These are phyloP conservation scores for Talpa occidentalis DNA, from an alignment of 2,113 vertebrate species.

Conservation along the genomic window DNA sequence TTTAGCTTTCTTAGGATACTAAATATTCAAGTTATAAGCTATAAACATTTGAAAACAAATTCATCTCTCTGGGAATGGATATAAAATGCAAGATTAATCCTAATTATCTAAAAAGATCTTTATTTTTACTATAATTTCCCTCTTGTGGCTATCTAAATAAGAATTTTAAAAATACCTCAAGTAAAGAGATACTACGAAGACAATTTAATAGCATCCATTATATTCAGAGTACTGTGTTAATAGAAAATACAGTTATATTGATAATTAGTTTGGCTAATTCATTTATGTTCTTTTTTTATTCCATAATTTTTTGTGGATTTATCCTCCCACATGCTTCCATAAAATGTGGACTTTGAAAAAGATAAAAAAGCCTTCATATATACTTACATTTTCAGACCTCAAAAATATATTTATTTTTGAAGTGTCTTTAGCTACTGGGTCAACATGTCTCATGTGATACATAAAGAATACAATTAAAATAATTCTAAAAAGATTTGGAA, in stretches of 20 bases:
- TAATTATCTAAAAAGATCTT: slow-evolving; percentile 20
- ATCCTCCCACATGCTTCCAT: neutral
- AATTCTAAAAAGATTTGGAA: slow-evolving; percentile 37
- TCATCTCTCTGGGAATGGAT: neutral
- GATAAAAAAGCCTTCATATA: neutral
- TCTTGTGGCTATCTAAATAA: slow-evolving; percentile 25
- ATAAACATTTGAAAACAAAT: slow-evolving; percentile 41
- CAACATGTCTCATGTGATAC: neutral
- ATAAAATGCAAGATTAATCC: slow-evolving; percentile 21
- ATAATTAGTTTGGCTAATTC: slow-evolving; percentile 13
- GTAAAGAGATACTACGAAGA: slow-evolving; percentile 6
- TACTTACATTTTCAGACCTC: slow-evolving; percentile 15
- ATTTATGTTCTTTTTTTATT: slow-evolving; percentile 6
- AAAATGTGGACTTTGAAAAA: slow-evolving; percentile 29
- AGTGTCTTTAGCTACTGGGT: neutral
- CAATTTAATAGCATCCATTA: slow-evolving; percentile 36
- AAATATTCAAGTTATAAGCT: slow-evolving; percentile 45
- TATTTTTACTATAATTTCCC: slow-evolving; percentile 52
- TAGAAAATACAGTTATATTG: neutral
- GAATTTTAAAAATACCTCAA: slow-evolving; percentile 8
- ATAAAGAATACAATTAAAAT: neutral
- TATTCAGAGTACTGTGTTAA: slow-evolving; percentile 22
- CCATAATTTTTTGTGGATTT: neutral
- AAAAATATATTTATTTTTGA: slow-evolving; percentile 58
- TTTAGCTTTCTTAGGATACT: neutral